Percentiles rank a stretch among this genome's conserved stretches.
Evolutionary conservation across 2,113 vertebrate genomes (phyloP).

Genomic region (Rana temporaria): DNA sequence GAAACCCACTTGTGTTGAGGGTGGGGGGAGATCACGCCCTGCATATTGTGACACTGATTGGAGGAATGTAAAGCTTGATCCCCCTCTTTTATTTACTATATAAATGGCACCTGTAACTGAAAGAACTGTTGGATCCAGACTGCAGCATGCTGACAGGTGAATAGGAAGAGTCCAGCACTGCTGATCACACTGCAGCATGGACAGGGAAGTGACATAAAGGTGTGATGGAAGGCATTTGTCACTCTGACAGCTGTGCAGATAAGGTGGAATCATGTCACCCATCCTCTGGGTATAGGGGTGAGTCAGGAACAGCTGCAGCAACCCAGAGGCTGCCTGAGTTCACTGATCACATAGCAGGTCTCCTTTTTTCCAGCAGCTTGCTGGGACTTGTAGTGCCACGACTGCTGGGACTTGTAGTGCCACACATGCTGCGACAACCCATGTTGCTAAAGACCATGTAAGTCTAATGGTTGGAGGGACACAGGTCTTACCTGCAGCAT

Average conservation of each 20-base stretch:
- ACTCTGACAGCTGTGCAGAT: background rate
- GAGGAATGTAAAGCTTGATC: background rate
- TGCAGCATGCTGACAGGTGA: background rate
- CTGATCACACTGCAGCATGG: too few species aligned
- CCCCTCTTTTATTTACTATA: background rate
- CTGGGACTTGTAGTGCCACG: too few species aligned
- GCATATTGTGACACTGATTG: background rate
- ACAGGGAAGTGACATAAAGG: background rate
- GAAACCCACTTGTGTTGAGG: background rate
- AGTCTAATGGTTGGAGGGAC: background rate
- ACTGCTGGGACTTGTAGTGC: conserved; percentile 4
- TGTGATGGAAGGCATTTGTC: background rate
- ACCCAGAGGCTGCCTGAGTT: too few species aligned
- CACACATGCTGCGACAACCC: background rate
- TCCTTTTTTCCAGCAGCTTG: too few species aligned
- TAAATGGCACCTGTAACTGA: too few species aligned
- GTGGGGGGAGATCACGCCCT: background rate
- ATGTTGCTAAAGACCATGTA: background rate
- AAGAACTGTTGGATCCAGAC: background rate
- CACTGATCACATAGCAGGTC: too few species aligned
- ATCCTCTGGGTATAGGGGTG: too few species aligned
- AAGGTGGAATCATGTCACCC: too few species aligned
- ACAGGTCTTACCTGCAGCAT: conserved; percentile 39
- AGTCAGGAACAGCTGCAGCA: too few species aligned
- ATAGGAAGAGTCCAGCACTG: background rate